These are phyloP conservation scores for Pyrgus malvae DNA, from an alignment of 2,888 invertebrate genomes.

Conservation along the genomic window DNA sequence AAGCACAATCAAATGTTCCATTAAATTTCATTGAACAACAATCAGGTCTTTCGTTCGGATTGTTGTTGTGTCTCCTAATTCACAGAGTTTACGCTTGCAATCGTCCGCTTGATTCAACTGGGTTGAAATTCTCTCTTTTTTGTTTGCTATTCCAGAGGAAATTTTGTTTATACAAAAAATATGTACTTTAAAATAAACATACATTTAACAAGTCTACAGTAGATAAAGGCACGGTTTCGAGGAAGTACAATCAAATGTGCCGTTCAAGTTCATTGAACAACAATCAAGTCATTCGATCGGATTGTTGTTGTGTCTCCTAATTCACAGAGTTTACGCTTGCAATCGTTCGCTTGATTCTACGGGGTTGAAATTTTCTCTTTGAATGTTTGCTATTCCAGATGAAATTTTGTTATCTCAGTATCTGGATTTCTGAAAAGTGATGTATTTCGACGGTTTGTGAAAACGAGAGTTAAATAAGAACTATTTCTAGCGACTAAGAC, in stretches of 20 bases:
- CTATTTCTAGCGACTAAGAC: no score
- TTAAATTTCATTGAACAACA: conserved; percentile 3
- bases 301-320: conserved; percentile 23
- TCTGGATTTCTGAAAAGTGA: no score
- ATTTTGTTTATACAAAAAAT: neutral
- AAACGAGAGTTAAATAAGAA: no score
- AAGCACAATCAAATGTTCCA: neutral
- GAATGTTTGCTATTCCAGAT: conserved; percentile 1
- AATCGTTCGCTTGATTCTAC: conserved; percentile 15
- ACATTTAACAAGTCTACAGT: neutral
- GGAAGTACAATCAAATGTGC: neutral
- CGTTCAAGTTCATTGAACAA: no score
- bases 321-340: conserved; percentile 23
- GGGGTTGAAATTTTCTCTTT: no score
- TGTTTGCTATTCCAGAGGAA: conserved; percentile 1
- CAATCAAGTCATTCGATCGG: conserved; percentile 11
- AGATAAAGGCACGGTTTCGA: neutral
- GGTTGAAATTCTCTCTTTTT: no score
- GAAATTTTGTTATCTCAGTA: no score
- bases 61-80: conserved; percentile 23
- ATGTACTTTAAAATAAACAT: neutral
- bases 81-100: conserved; percentile 22
- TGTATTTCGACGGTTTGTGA: no score
- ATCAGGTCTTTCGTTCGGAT: conserved; percentile 16
- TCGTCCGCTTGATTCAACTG: conserved; percentile 12